These are phyloP conservation scores for Pampusana beccarii DNA, from an alignment of 2,113 vertebrate genomes.

Conservation along the genomic window DNA sequence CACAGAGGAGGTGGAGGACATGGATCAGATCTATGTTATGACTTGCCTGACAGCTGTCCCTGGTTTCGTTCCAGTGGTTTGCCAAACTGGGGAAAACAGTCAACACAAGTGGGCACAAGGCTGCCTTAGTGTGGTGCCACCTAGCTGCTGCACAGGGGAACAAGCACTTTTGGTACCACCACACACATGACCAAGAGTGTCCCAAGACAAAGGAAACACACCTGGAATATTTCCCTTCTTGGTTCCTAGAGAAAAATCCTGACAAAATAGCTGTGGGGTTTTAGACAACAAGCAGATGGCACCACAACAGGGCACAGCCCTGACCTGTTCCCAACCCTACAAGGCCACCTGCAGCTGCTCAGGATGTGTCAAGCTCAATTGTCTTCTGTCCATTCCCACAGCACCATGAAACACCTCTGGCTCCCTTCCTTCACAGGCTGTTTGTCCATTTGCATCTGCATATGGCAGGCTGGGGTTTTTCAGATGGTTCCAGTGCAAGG, in stretches of 20 bases:
- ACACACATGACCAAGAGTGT: fast-evolving
- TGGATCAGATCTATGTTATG: not conserved
- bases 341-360: not conserved
- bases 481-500: not conserved
- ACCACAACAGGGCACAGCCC: not conserved
- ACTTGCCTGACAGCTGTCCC: not conserved
- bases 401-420: fast-evolving
- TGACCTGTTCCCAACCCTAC: not conserved
- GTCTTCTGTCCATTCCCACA: not conserved
- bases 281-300: not conserved
- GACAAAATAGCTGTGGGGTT: not conserved
- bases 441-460: not conserved
- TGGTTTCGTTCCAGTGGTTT: not conserved
- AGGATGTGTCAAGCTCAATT: fast-evolving
- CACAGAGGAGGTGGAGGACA: not conserved
- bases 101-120: fast-evolving
- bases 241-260: not conserved
- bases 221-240: not conserved
- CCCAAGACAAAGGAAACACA: not conserved
- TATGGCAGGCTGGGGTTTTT: fast-evolving
- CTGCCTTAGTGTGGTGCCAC: fast-evolving
- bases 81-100: not conserved
- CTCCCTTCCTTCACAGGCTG: not conserved
- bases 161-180: not conserved
- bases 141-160: not conserved